Evolutionary conservation across 1,140 invertebrate genomes (phyloP), one percentile per base, ranked within the genome.

Genomic region (Mactra quadrangularis): DNA sequence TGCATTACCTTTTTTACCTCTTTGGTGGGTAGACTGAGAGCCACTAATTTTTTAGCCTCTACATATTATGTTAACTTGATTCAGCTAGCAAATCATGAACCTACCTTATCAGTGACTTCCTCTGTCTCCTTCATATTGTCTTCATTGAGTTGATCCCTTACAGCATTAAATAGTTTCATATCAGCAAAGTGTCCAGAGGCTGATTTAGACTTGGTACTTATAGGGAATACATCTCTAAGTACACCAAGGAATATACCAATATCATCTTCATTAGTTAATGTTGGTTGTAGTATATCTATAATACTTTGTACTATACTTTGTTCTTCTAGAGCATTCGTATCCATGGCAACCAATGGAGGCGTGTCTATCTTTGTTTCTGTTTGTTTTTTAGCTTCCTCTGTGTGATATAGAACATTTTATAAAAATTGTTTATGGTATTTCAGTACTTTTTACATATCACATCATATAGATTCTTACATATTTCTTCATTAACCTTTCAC

Each of bases 81-180:
- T n/a, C n/a, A n/a, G n/a, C n/a, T n/a, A n/a, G n/a, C n/a, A n/a
- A n/a, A n/a, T n/a, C n/a, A n/a, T n/a, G n/a, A n/a, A 55, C 17
- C 7, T 31, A 92, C 91, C 89, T 92, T 92, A n/a, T 86, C 70
- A 33, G 91, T 74, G 7, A 90, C 57, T 15, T 86, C 85, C 41
- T 87, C 45, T 31, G 86, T 88, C 4, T 82, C 78, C 59, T 89
- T 84, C 68, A 92, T 64, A 50, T 87, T 85, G 74, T 90, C 90
- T 70, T 90, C 90, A 62, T 86, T 88, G 45, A 92, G 83, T 66
- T 92, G 89, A 45, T 92, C 91, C 53, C 88, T 59, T 15, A 93
- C 77, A 41, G 89, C 88, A 33, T 77, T 82, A 25, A 88, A 74
- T 17, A 93, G 76, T 22, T 86, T 81, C 3, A 82, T 84, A 45